Percentiles rank a stretch among this genome's conserved stretches.
These are phyloP conservation scores for Oreochromis mossambicus DNA, from an alignment of 2,797 vertebrate species.

Conservation along the genomic window DNA sequence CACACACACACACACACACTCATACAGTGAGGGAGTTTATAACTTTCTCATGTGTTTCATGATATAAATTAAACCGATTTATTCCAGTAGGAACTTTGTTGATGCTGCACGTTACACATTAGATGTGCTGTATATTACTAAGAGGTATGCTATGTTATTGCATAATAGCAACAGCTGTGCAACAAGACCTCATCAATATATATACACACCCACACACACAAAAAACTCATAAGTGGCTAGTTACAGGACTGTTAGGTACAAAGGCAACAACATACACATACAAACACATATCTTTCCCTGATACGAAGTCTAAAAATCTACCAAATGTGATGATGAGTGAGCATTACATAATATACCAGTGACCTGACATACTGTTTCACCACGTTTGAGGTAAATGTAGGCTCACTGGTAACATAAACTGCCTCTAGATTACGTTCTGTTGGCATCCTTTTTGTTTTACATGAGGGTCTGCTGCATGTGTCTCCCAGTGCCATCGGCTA, in stretches of 20 bases:
- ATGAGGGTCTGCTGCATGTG: constrained; percentile 63
- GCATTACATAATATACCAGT: constrained; percentile 63
- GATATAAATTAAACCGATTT: constrained; percentile 31
- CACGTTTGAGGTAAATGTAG: too few species aligned
- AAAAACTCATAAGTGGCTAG: constrained; percentile 42
- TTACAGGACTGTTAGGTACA: constrained; percentile 72
- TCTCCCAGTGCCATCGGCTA: constrained; percentile 54
- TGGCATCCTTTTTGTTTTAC: constrained; percentile 29
- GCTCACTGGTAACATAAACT: background rate
- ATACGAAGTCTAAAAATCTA: constrained; percentile 75
- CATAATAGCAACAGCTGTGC: constrained; percentile 23
- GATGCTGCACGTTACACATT: constrained; percentile 15
- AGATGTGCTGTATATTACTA: constrained; percentile 32
- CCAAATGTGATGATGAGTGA: constrained; percentile 62
- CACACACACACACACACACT: background rate
- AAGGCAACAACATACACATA: constrained; percentile 61
- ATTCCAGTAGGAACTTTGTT: constrained; percentile 19
- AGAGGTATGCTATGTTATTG: constrained; percentile 53
- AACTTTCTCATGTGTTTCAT: background rate
- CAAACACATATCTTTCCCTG: constrained; percentile 59
- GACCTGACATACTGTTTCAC: too few species aligned
- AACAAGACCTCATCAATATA: constrained; percentile 44
- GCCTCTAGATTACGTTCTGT: background rate
- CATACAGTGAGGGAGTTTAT: background rate
- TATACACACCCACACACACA: background rate